Base-by-base conservation (phyloP, 2,888 invertebrate genomes). In the Unio pictorum region DNA sequence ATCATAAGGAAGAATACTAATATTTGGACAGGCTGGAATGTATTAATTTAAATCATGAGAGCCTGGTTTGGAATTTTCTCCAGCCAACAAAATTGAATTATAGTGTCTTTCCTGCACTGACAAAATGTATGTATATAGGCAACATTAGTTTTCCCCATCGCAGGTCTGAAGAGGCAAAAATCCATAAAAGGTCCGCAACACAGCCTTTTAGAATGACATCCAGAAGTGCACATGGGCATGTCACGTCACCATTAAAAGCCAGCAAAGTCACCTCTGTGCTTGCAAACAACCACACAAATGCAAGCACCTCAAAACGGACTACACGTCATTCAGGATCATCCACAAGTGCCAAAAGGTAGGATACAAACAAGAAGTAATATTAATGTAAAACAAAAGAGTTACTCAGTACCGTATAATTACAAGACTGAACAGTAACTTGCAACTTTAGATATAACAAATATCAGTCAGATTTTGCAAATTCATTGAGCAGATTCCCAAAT, bases 211-310 rank as follows among this genome's bases (percentile, higher is more conserved):
- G 87, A 56, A 67, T 80, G 20, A 81, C 82, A 57, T 81, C 84
- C 55, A 88, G 86, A 76, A 87, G 87, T 81, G 86, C 87, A 23
- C 86, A 86, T 64, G 80, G 83, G 60, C 73, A 81, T 54, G 80
- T 83, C 66, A 80, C 80, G 75, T 87, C 87, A 59, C 85, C 87
- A n/a, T 75, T 86, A 70, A 88, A 87, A 81, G 81, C 86, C 63
- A 81, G 87, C 73, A 88, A 87, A 80, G 78, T 85, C 66, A 80
- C 82, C 71, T 80, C 83, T 67, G 78, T 81, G 68, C 76, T 77
- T 55, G 66, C 77, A 59, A 81, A 81, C 74, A 82, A 83, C 78
- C 78, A 82, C 67, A 71, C 80, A 30, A 82, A 83, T 67, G 76
- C 75, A 57, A 72, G 80, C 54, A 78, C 80, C 11, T 71, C 77